Base-by-base conservation (phyloP, 1,140 invertebrate species). In the Cyphomyrmex costatus region DNA sequence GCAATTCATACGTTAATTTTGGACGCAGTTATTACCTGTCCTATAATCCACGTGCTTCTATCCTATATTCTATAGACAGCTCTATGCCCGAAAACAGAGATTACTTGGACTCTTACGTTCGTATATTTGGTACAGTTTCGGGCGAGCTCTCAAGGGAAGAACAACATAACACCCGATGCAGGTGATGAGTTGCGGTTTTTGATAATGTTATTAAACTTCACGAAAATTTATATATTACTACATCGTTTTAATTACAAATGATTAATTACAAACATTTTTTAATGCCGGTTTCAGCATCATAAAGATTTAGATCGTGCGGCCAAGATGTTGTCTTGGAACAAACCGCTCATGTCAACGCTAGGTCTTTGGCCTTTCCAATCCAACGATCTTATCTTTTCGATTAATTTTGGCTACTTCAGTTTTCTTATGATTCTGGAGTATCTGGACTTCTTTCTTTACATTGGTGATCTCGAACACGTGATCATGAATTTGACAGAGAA, bases 401-500 rank as follows among this genome's bases (percentile, higher is more conserved):
- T 94, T 1, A 91, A 60, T 36, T 93, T 93, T 16, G 89, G 91
- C 24, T 94, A 92, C 27, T 93, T 93, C 33, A 73, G 86, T 19
- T 93, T 92, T 46, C 85, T 91, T 0, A 92, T 94, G 90, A 24
- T 92, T 12, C 46, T 93, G 24, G 92, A 93, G 33, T 94, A 93
- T 21, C 7, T 93, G 3, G 93, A 94, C 76, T 58, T 94, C 0
- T 89, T 93, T 66, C 16, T 94, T 1, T 92, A 89, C 19, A 91
- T 94, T 27, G 83, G 85, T 7, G 60, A 93, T 71, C 78, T 93
- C 0, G 92, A 94, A 58, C 91, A 93, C n/a, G 91, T 94, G 6
- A 82, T 94, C 0, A 91, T 93, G 87, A 94, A 94, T 86, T 74
- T 94, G n/a, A 93, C 92, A 0, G 92, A 94, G 61, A 94, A 93